Evolutionary conservation across 2,797 vertebrate species (phyloP).

Genomic region (Smutsia gigantea): DNA sequence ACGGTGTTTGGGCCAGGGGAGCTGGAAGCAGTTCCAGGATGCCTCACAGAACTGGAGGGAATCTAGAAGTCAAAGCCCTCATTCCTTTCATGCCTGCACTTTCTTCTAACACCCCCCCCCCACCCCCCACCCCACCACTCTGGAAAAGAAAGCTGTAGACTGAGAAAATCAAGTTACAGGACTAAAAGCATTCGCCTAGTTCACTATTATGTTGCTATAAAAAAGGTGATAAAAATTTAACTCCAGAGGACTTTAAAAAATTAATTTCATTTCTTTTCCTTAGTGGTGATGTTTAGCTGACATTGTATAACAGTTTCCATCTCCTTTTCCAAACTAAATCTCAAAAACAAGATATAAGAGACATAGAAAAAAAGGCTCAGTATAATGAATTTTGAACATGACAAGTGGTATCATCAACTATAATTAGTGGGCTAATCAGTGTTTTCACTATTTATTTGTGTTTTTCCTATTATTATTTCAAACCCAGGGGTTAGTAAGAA

Average conservation of each 20-base stretch:
- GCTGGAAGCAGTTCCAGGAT: background rate
- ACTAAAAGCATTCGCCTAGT: background rate
- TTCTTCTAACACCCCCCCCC: background rate
- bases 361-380: background rate
- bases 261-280: background rate
- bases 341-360: background rate
- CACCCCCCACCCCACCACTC: no score
- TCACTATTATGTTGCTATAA: background rate
- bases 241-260: background rate
- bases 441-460: background rate
- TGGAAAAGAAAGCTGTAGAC: background rate
- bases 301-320: background rate
- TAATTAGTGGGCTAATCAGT: background rate
- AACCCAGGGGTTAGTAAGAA: background rate
- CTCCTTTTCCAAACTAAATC: constrained; percentile 16
- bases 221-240: background rate
- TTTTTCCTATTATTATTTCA: background rate
- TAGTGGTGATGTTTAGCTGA: background rate
- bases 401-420: background rate
- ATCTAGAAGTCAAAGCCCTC: background rate
- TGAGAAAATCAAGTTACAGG: background rate
- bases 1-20: background rate
- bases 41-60: background rate
- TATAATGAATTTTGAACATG: background rate
- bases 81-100: background rate